Evolutionary conservation across 2,797 vertebrate species (phyloP).

Genomic region (Aphelocoma californica): DNA sequence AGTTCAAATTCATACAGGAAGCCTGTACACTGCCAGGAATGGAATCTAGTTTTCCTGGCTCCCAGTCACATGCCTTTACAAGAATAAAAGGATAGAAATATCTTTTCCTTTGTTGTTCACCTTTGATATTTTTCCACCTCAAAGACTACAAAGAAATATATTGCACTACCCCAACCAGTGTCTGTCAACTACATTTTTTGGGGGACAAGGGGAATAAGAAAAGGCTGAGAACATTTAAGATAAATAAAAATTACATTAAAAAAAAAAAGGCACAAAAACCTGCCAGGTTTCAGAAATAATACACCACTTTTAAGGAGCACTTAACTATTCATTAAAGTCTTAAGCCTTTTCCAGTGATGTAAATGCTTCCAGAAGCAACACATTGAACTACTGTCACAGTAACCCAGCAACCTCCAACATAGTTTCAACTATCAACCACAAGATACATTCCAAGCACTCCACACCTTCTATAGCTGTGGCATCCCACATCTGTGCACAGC

Average conservation of each 20-base stretch:
- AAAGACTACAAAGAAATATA: neutral
- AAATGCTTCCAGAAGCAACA: neutral
- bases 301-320: neutral
- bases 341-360: neutral
- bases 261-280: neutral
- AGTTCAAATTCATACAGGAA: neutral
- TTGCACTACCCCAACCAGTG: neutral
- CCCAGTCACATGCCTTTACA: neutral
- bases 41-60: slow-evolving; percentile 32
- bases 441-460: neutral
- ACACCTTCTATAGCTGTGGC: neutral
- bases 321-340: neutral
- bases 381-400: neutral
- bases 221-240: no score
- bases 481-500: neutral
- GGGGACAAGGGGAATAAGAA: no score
- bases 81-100: slow-evolving; percentile 6
- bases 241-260: no score
- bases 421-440: neutral
- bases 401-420: neutral
- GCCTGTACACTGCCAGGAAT: neutral
- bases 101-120: neutral
- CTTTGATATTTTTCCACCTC: neutral
- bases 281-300: neutral
- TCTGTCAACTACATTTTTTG: neutral